A percentile compares a stretch with the other conserved stretches of the same genome.
These are phyloP conservation scores for Lasiurus borealis DNA, from an alignment of 2,113 vertebrate species.

Conservation along the genomic window DNA sequence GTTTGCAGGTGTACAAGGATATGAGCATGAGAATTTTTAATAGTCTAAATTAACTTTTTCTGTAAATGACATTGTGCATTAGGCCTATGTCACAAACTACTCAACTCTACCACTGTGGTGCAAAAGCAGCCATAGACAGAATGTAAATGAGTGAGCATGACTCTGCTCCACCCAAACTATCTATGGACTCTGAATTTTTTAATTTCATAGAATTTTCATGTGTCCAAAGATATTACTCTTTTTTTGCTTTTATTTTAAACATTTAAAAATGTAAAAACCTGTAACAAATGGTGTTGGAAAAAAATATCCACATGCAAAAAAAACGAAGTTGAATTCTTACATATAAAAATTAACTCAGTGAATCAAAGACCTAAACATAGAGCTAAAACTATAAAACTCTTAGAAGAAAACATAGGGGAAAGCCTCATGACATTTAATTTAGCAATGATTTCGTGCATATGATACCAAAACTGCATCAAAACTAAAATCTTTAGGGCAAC, in stretches of 20 bases:
- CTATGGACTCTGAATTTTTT: not conserved
- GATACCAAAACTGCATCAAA: not conserved
- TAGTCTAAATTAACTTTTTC: not conserved
- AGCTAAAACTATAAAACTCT: slow-evolving; percentile 14
- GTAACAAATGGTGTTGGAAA: not conserved
- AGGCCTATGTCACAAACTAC: not conserved
- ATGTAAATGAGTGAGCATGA: not conserved
- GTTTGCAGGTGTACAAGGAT: not conserved
- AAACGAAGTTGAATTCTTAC: slow-evolving; percentile 35
- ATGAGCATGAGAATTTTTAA: not conserved
- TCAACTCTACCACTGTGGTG: not conserved
- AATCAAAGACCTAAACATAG: slow-evolving; percentile 15
- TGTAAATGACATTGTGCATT: not conserved
- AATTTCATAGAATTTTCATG: slow-evolving; percentile 38
- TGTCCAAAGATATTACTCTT: slow-evolving; percentile 3
- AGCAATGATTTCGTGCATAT: not conserved
- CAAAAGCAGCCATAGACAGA: not conserved
- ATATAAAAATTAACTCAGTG: slow-evolving; percentile 36
- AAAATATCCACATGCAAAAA: not conserved
- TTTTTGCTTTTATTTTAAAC: slow-evolving; percentile 56
- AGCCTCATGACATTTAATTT: not conserved
- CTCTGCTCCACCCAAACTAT: not conserved
- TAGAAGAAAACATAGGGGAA: not conserved
- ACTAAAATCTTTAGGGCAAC: not conserved
- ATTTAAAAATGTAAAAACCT: slow-evolving; percentile 24